phyloP scores from a whole-genome alignment of 2,113 vertebrate species.

The Saguinus midas region DNA sequence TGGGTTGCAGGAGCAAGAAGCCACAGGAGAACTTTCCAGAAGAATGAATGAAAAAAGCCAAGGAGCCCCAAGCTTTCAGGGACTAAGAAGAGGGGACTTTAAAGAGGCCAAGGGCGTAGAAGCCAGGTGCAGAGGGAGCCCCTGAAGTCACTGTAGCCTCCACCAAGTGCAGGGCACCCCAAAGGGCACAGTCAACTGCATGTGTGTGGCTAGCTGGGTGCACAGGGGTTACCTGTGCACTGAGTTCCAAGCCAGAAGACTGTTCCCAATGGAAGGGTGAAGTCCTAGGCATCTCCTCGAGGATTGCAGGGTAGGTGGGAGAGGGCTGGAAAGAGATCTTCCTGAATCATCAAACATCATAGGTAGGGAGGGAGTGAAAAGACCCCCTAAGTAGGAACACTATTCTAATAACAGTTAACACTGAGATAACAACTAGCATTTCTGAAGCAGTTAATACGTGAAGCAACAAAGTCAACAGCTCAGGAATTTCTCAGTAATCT shows the following conservation, averaged over 20 bases:
- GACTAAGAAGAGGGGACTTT: neutral
- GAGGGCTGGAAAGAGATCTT: neutral
- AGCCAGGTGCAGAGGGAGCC: neutral
- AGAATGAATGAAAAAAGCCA: neutral
- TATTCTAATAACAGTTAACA: neutral
- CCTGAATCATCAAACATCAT: neutral
- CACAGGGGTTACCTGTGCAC: neutral
- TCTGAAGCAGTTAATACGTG: neutral
- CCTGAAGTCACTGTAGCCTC: neutral
- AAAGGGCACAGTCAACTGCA: fast-evolving
- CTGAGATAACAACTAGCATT: neutral
- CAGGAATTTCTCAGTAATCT: neutral
- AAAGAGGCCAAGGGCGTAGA: neutral
- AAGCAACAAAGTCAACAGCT: neutral
- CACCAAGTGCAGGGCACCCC: neutral
- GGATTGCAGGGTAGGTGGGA: neutral
- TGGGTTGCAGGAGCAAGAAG: neutral
- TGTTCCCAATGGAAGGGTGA: neutral
- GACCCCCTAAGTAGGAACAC: neutral
- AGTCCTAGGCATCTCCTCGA: neutral
- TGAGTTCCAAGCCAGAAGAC: neutral
- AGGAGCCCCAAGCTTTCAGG: neutral
- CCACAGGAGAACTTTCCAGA: neutral
- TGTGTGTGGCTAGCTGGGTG: neutral
- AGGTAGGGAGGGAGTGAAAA: neutral